Evolutionary conservation across 2,113 vertebrate species (phyloP).

Genomic region (Alligator mississippiensis): DNA sequence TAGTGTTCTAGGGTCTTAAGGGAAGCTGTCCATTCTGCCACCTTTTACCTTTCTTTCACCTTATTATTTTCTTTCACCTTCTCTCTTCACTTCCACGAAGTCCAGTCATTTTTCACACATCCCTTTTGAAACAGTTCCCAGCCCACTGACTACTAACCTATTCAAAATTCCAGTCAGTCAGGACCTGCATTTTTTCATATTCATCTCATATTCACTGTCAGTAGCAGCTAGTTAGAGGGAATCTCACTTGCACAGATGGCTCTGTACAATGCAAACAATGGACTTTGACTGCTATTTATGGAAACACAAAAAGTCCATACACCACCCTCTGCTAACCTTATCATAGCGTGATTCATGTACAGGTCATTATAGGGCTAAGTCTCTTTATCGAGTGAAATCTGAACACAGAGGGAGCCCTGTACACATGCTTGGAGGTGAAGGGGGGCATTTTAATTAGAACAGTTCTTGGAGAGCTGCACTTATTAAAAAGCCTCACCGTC

Average conservation of each 20-base stretch:
- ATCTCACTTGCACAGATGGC: not conserved
- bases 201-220: not conserved
- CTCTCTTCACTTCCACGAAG: not conserved
- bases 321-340: not conserved
- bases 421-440: not conserved
- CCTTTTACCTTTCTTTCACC: not conserved
- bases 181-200: not conserved
- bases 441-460: too few relatives aligned
- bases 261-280: too few relatives aligned
- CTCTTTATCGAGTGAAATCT: not conserved
- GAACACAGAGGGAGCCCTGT: not conserved
- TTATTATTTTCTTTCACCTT: not conserved
- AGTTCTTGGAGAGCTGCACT: too few relatives aligned
- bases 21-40: not conserved
- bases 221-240: not conserved
- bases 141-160: not conserved
- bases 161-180: not conserved
- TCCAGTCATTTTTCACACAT: not conserved
- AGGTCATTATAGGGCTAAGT: not conserved
- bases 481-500: too few relatives aligned
- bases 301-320: too few relatives aligned
- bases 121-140: not conserved
- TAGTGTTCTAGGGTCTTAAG: too few relatives aligned
- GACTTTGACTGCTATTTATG: too few relatives aligned
- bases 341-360: not conserved